Conservation (phyloP, 2,888 invertebrate species). For the Alsophila aescularia region DNA sequence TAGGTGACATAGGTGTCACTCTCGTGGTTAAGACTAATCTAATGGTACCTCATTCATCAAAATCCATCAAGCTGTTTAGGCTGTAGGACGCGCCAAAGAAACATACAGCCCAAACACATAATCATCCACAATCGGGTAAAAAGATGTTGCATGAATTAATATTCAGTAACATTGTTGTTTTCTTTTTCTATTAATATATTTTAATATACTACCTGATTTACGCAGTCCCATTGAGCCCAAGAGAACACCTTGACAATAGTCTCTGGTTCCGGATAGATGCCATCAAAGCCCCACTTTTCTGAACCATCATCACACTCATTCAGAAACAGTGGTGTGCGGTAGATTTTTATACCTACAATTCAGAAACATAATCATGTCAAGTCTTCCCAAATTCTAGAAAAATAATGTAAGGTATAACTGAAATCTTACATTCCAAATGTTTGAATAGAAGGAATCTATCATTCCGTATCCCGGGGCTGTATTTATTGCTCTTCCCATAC, state of each 20-base stretch:
- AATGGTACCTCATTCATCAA: too few relatives aligned
- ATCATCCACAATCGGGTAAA: too few relatives aligned
- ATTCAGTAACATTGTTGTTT: too few relatives aligned
- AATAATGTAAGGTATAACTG: not conserved
- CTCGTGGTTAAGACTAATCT: too few relatives aligned
- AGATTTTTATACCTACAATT: constrained; percentile 70
- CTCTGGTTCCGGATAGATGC: constrained; percentile 80
- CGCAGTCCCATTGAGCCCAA: constrained; percentile 95
- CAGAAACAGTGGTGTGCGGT: constrained; percentile 76
- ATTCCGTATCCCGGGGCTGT: constrained; percentile 77
- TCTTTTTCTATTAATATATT: not conserved
- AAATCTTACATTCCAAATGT: constrained; percentile 89
- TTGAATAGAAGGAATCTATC: constrained; percentile 90
- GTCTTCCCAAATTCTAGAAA: not conserved
- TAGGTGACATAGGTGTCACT: too few relatives aligned
- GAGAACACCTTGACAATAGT: constrained; percentile 88
- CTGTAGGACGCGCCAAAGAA: too few relatives aligned
- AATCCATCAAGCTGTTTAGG: too few relatives aligned
- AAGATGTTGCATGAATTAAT: too few relatives aligned
- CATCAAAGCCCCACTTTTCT: constrained; percentile 84
- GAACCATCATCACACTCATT: constrained; percentile 77
- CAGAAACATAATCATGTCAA: not conserved
- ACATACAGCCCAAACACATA: too few relatives aligned
- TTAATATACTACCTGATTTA: constrained; percentile 80
- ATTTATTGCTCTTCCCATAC: constrained; percentile 84